These are phyloP conservation scores for Girardinus metallicus DNA, from an alignment of 2,797 vertebrate genomes.

Conservation along the genomic window DNA sequence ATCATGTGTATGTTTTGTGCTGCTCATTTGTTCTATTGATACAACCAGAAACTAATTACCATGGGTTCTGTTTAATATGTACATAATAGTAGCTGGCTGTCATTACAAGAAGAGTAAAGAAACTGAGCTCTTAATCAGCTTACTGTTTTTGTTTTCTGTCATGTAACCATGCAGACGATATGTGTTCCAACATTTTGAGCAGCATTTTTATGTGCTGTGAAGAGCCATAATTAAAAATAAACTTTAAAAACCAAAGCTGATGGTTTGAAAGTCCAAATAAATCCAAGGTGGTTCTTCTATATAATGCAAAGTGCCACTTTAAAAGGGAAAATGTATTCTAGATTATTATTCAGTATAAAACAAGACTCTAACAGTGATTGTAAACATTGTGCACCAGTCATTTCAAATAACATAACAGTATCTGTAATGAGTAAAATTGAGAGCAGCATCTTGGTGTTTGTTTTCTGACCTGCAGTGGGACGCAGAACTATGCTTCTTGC, in stretches of 20 bases:
- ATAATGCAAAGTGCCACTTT: not conserved
- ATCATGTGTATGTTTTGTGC: constrained; percentile 10
- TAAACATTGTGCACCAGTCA: not conserved
- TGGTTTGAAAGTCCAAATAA: not conserved
- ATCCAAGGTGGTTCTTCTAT: not conserved
- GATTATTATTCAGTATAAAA: not conserved
- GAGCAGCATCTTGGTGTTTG: not conserved
- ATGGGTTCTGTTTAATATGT: constrained; percentile 5
- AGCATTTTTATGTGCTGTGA: not conserved
- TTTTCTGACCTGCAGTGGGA: too few species aligned
- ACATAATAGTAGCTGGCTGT: constrained; percentile 5
- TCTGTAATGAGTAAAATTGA: not conserved
- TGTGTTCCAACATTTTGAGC: not conserved
- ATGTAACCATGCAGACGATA: not conserved
- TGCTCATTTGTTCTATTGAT: constrained; percentile 9
- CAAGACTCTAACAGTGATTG: not conserved
- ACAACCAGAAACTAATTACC: constrained; percentile 5
- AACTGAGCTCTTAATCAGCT: not conserved
- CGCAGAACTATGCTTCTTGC: too few species aligned
- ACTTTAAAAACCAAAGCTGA: too few species aligned
- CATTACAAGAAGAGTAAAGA: constrained; percentile 3
- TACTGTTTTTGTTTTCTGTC: not conserved
- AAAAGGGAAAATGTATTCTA: not conserved
- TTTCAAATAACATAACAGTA: not conserved
- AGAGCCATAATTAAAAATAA: not conserved